These are phyloP conservation scores for Temnothorax longispinosus DNA, from an alignment of 1,140 invertebrate species.

Conservation along the genomic window DNA sequence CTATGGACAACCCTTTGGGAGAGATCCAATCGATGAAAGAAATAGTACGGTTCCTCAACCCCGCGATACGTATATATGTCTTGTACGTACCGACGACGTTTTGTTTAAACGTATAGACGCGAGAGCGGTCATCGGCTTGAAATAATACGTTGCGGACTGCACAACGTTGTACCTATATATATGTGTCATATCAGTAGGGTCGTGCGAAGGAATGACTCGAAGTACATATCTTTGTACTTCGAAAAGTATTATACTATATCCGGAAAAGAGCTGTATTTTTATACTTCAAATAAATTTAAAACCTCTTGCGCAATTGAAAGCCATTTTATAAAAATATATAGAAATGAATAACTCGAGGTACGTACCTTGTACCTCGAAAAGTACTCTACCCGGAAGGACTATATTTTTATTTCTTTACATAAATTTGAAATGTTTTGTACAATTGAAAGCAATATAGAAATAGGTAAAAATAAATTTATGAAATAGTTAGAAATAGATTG, in stretches of 20 bases:
- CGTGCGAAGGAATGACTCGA: background rate
- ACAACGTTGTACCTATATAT: background rate
- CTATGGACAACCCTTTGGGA: constrained; percentile 63
- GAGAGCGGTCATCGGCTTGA: constrained; percentile 2
- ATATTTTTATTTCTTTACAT: background rate
- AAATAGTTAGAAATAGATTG: background rate
- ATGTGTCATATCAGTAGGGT: background rate
- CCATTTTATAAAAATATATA: background rate
- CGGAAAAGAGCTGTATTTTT: constrained; percentile 5
- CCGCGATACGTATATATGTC: background rate
- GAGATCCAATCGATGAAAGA: constrained; percentile 63
- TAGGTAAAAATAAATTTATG: background rate
- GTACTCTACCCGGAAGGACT: background rate
- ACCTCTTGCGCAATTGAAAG: background rate
- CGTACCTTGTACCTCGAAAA: too few relatives aligned
- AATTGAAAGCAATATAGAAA: background rate
- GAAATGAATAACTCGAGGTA: background rate
- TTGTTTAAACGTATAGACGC: constrained; percentile 22
- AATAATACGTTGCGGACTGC: constrained; percentile 28
- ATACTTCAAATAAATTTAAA: background rate
- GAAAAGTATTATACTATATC: background rate
- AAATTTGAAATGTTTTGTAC: background rate
- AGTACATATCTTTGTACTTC: background rate
- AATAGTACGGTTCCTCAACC: constrained; percentile 34
- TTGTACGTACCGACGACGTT: background rate